phyloP scores from a whole-genome alignment of 1,140 invertebrate species.

The Hormaphis cornu region DNA sequence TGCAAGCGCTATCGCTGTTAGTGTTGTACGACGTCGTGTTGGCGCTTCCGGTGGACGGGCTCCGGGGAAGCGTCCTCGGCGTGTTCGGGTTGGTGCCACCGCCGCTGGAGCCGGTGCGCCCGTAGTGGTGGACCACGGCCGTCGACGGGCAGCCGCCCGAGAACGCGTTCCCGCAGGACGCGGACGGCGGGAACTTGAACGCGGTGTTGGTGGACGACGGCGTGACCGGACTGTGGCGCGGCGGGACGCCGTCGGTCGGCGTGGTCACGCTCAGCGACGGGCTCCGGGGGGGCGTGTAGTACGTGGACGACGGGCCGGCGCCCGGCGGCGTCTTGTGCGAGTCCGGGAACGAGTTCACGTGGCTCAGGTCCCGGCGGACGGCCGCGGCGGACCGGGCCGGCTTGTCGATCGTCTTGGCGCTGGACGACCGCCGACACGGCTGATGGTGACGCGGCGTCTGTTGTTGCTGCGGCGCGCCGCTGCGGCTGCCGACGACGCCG shows the following conservation, averaged over 20 bases:
- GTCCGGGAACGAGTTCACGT: slow-evolving; percentile 16
- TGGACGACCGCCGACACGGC: slow-evolving; percentile 5
- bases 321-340: neutral
- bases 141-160: neutral
- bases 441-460: neutral
- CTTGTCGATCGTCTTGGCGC: slow-evolving; percentile 1
- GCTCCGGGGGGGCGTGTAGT: slow-evolving; percentile 5
- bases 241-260: neutral
- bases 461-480: too few relatives aligned
- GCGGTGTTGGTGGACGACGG: slow-evolving; percentile 21
- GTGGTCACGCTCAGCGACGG: slow-evolving; percentile 20
- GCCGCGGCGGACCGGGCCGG: neutral
- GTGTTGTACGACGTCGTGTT: slow-evolving; percentile 2
- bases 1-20: neutral
- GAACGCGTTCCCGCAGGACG: neutral
- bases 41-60: slow-evolving; percentile 19
- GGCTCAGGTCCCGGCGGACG: slow-evolving; percentile 10
- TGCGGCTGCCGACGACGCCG: neutral
- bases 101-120: neutral
- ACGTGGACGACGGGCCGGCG: neutral
- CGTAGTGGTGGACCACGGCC: neutral
- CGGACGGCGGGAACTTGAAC: slow-evolving; percentile 13
- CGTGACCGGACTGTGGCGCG: slow-evolving; percentile 5
- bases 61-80: slow-evolving; percentile 6
- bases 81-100: neutral